Conservation (phyloP, 1,140 invertebrate genomes). For the Portunus trituberculatus region DNA sequence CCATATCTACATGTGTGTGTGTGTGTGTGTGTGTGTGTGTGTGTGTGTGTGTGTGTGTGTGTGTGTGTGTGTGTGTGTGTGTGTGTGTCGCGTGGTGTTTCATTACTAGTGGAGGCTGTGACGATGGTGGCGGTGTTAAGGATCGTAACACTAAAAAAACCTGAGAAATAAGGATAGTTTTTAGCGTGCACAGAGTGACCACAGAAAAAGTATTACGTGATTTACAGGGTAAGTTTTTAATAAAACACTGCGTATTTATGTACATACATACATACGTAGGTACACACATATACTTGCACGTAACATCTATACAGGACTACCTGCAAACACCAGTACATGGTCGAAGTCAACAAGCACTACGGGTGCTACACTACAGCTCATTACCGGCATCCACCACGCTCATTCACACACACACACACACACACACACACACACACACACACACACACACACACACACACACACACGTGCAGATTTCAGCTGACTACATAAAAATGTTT, state of each 20-base stretch:
- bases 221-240: not conserved
- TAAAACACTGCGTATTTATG: slow-evolving; percentile 27
- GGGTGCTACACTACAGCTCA: not conserved
- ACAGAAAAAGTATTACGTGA: not conserved
- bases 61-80: not conserved
- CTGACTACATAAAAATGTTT: slow-evolving; percentile 30
- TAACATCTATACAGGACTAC: not conserved
- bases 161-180: not conserved
- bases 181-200: slow-evolving; percentile 9
- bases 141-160: not conserved
- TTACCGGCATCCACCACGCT: not conserved
- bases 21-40: not conserved
- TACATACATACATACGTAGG: slow-evolving; percentile 44
- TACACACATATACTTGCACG: not conserved
- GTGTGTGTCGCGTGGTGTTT: not conserved
- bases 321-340: not conserved
- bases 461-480: not conserved
- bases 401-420: slow-evolving; percentile 10
- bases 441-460: slow-evolving; percentile 23
- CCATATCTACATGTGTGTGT: no score
- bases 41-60: not conserved
- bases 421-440: slow-evolving; percentile 34
- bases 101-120: no score
- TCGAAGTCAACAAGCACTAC: not conserved
- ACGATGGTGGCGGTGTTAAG: not conserved